phyloP scores from a whole-genome alignment of 2,888 invertebrate genomes.

The Prionchulus punctatus region DNA sequence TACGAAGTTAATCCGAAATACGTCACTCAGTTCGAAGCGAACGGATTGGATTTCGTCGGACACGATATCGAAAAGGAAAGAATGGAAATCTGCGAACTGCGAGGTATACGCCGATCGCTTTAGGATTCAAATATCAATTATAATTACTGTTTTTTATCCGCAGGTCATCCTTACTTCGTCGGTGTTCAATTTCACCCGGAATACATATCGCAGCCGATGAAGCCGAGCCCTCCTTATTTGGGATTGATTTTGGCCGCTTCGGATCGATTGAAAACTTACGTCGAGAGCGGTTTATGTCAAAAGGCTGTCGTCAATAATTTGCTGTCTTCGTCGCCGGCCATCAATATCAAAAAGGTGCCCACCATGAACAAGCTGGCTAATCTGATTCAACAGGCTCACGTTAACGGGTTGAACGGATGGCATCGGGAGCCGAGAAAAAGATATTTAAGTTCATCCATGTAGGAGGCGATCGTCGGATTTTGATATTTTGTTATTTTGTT shows the following conservation, averaged over 20 bases:
- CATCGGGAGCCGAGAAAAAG: no score
- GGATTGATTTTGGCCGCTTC: slow-evolving; percentile 78
- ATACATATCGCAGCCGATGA: slow-evolving; percentile 53
- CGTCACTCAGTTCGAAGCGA: slow-evolving; percentile 56
- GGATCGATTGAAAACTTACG: slow-evolving; percentile 61
- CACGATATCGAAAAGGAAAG: slow-evolving; percentile 47
- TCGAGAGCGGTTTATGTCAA: no score
- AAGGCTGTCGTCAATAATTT: no score
- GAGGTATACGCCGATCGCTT: no score
- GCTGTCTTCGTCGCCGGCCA: neutral
- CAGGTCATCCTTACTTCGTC: slow-evolving; percentile 73
- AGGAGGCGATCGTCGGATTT: no score
- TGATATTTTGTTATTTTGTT: no score
- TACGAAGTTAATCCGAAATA: slow-evolving; percentile 81
- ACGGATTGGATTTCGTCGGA: slow-evolving; percentile 72
- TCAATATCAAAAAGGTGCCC: neutral
- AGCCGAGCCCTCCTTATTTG: slow-evolving; percentile 62
- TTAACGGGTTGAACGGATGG: no score
- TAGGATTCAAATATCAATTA: no score
- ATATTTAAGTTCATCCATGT: no score
- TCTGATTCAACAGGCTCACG: no score
- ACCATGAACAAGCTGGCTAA: neutral
- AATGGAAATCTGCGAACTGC: slow-evolving; percentile 15
- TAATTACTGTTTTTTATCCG: slow-evolving; percentile 14
- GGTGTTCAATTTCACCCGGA: slow-evolving; percentile 97